phyloP scores from a whole-genome alignment of 2,113 vertebrate genomes.

The Pelmatolapia mariae region DNA sequence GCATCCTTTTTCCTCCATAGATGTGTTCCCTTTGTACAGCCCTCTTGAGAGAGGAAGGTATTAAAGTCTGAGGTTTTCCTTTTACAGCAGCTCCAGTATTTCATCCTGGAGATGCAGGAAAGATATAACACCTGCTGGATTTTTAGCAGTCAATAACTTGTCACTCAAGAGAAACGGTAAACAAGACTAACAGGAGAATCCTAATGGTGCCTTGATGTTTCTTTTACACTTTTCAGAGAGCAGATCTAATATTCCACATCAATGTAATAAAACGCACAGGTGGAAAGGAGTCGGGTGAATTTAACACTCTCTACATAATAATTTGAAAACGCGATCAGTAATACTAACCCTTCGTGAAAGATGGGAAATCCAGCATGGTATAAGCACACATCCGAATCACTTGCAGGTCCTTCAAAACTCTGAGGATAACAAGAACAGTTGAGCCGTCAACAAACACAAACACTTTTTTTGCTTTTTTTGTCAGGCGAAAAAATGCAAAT shows the following conservation, averaged over 20 bases:
- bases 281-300: background rate
- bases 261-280: background rate
- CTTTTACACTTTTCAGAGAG: background rate
- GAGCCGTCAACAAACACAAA: background rate
- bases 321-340: background rate
- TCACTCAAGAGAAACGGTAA: background rate
- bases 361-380: conserved; percentile 91
- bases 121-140: background rate
- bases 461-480: background rate
- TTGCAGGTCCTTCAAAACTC: conserved; percentile 81
- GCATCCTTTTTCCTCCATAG: conserved; percentile 87
- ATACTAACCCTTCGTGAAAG: conserved; percentile 94
- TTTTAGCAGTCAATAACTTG: background rate
- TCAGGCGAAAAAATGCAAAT: background rate
- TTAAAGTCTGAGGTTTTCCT: conserved; percentile 96
- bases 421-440: conserved; percentile 34
- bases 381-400: conserved; percentile 79
- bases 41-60: conserved; percentile 89
- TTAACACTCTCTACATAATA: background rate
- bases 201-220: background rate
- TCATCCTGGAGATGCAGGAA: conserved; percentile 79
- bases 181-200: background rate
- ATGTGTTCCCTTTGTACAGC: conserved; percentile 85
- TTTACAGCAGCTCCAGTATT: conserved; percentile 97
- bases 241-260: background rate